Evolutionary conservation across 1,140 invertebrate species (phyloP).

Genomic region (Zaprionus africanus): DNA sequence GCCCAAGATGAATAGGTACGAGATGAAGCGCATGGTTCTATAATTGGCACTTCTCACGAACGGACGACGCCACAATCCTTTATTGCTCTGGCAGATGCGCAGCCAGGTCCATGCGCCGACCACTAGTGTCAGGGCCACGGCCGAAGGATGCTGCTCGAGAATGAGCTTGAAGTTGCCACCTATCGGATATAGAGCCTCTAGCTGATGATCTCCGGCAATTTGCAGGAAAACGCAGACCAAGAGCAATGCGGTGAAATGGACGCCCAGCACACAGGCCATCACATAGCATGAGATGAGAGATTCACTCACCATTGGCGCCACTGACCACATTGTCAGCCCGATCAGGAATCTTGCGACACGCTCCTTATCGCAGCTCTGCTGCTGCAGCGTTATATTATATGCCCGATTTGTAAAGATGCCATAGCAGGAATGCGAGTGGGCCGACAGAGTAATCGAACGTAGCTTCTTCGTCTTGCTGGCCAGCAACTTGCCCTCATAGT

Average conservation of each 20-base stretch:
- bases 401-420: conserved; percentile 44
- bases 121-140: background rate
- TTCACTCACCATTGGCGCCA: background rate
- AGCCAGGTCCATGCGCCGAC: conserved; percentile 3
- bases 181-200: background rate
- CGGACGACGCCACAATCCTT: background rate
- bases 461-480: background rate
- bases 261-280: conserved; percentile 4
- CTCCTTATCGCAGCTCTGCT: conserved; percentile 5
- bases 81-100: background rate
- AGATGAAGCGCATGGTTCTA: background rate
- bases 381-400: conserved; percentile 28
- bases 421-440: conserved; percentile 31
- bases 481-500: conserved; percentile 30
- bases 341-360: conserved; percentile 4
- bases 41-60: background rate
- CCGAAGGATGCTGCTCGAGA: background rate
- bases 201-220: background rate
- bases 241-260: background rate
- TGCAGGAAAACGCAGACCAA: background rate
- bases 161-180: conserved; percentile 9
- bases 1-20: conserved; percentile 12
- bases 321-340: conserved; percentile 17
- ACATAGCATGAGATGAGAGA: background rate
- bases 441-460: conserved; percentile 19